Evolutionary conservation across 2,888 invertebrate genomes (phyloP).

Genomic region (Nebria salina): DNA sequence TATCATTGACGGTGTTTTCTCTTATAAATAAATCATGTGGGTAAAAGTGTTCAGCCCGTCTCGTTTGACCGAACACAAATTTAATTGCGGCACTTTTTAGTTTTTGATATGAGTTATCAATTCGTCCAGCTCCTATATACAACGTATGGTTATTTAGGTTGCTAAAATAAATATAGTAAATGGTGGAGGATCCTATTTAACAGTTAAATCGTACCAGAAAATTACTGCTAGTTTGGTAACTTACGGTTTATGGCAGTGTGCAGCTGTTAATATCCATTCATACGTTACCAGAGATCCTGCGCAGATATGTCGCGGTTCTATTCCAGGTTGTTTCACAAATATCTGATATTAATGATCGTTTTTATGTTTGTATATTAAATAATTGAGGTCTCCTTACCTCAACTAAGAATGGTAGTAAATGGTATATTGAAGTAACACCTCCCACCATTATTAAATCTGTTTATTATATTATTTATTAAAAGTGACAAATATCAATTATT

Average conservation of each 20-base stretch:
- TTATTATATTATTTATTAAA: not conserved
- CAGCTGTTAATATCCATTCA: constrained; percentile 39
- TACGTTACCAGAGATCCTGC: constrained; percentile 28
- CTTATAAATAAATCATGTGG: constrained; percentile 15
- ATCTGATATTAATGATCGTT: not conserved
- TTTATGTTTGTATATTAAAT: not conserved
- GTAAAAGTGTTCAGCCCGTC: constrained; percentile 6
- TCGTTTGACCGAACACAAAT: constrained; percentile 28
- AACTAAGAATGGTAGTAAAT: constrained; percentile 32
- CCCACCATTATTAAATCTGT: constrained; percentile 17
- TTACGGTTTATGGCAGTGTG: constrained; percentile 24
- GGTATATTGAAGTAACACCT: constrained; percentile 16
- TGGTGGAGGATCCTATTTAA: too few relatives aligned
- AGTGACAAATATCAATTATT: not conserved
- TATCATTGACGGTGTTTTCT: constrained; percentile 8
- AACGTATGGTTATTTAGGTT: not conserved
- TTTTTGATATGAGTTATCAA: not conserved
- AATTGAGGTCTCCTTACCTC: constrained; percentile 14
- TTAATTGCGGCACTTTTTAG: constrained; percentile 7
- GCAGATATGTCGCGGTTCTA: constrained; percentile 11
- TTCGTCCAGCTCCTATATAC: constrained; percentile 27
- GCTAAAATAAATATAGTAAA: not conserved
- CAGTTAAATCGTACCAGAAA: too few relatives aligned
- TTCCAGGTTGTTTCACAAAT: constrained; percentile 9
- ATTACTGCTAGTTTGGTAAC: not conserved